phyloP scores from a whole-genome alignment of 1,140 invertebrate species.

The Philotrypesis tridentata region DNA sequence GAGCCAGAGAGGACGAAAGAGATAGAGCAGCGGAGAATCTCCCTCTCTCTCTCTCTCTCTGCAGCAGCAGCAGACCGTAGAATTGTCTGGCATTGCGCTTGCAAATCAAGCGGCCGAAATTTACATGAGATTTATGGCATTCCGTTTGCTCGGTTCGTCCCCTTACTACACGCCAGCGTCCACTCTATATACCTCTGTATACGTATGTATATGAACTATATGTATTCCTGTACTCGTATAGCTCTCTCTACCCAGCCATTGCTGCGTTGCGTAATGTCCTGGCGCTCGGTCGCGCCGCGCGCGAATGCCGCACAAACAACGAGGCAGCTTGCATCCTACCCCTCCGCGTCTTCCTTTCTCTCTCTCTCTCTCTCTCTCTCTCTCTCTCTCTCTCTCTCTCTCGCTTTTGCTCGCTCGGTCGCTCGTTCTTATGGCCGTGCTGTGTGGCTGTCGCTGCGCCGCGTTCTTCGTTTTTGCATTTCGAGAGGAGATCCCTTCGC shows the following conservation, averaged over 20 bases:
- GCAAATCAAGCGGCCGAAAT: slow-evolving; percentile 71
- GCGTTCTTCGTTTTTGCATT: slow-evolving; percentile 28
- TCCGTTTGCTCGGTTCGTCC: slow-evolving; percentile 62
- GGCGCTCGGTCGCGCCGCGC: background rate
- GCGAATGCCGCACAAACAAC: slow-evolving; percentile 26
- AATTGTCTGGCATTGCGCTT: slow-evolving; percentile 71
- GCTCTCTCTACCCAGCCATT: too few species aligned
- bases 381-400: too few species aligned
- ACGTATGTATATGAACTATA: background rate
- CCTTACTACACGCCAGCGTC: slow-evolving; percentile 6
- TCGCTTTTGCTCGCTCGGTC: background rate
- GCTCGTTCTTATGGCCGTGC: slow-evolving; percentile 18
- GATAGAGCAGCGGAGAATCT: background rate
- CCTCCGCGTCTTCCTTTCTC: background rate
- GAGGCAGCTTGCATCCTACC: background rate
- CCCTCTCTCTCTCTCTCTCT: slow-evolving; percentile 10
- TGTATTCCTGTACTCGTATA: background rate
- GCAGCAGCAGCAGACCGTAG: slow-evolving; percentile 58
- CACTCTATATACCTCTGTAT: background rate
- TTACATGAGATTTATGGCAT: slow-evolving; percentile 72
- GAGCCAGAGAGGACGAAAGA: background rate
- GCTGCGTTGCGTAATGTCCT: slow-evolving; percentile 48
- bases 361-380: background rate
- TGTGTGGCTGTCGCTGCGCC: background rate
- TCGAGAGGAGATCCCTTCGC: slow-evolving; percentile 24